Percentiles rank a stretch among this genome's conserved stretches.
Conservation (phyloP, 2,888 invertebrate genomes). For the Cephus spinipes region DNA sequence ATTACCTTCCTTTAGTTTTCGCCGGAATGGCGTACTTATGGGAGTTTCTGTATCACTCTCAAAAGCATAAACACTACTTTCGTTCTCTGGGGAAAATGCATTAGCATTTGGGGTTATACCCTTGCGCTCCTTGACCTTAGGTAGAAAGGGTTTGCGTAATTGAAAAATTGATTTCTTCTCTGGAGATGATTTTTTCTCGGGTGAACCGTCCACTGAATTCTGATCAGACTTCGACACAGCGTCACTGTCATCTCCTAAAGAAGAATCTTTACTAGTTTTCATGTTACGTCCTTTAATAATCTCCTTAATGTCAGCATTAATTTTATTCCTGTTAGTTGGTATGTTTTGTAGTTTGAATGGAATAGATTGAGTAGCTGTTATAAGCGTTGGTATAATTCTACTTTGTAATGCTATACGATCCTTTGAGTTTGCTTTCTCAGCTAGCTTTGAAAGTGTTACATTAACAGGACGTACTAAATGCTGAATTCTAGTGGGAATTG, state of each 20-base stretch:
- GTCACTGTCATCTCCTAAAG: slow-evolving; percentile 47
- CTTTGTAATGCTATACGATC: slow-evolving; percentile 23
- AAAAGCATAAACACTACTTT: slow-evolving; percentile 79
- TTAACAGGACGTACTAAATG: slow-evolving; percentile 63
- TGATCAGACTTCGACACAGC: slow-evolving; percentile 49
- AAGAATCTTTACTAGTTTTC: slow-evolving; percentile 57
- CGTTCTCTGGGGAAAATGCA: slow-evolving; percentile 77
- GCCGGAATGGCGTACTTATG: slow-evolving; percentile 71
- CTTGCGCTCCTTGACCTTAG: slow-evolving; percentile 69
- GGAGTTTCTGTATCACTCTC: slow-evolving; percentile 75
- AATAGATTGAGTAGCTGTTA: slow-evolving; percentile 16
- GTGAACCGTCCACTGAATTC: slow-evolving; percentile 43
- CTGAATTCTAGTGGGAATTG: slow-evolving; percentile 62
- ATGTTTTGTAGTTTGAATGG: slow-evolving; percentile 20
- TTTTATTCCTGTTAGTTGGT: slow-evolving; percentile 38
- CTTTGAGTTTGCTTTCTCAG: slow-evolving; percentile 37
- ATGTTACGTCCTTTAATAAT: slow-evolving; percentile 46
- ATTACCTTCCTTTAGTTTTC: slow-evolving; percentile 56
- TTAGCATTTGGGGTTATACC: slow-evolving; percentile 66
- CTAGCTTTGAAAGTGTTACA: slow-evolving; percentile 58
- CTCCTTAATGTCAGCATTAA: slow-evolving; percentile 44
- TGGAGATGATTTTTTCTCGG: slow-evolving; percentile 46
- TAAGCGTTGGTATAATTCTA: slow-evolving; percentile 25
- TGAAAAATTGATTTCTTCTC: slow-evolving; percentile 60
- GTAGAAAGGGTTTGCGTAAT: slow-evolving; percentile 71